phyloP scores from a whole-genome alignment of 2,888 invertebrate species.

The Drosophila siamana region DNA sequence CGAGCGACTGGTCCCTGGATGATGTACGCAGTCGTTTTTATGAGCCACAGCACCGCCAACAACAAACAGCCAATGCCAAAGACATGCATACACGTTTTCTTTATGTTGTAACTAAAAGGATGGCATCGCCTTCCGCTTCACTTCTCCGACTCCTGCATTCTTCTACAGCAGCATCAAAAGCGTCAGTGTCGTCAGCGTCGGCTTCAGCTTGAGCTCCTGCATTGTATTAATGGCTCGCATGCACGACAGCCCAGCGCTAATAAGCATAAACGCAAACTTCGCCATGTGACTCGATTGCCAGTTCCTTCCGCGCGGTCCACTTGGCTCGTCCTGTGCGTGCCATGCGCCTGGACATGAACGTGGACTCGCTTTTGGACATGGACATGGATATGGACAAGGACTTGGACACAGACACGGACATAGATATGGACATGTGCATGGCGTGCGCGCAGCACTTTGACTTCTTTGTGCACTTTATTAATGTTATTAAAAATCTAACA shows the following conservation, averaged over 20 bases:
- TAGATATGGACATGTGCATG: conserved; percentile 11
- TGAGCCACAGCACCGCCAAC: conserved; percentile 48
- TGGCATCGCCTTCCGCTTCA: conserved; percentile 35
- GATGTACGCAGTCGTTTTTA: conserved; percentile 68
- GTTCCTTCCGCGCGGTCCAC: conserved; percentile 43
- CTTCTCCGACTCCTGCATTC: neutral
- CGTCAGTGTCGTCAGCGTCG: too few relatives aligned
- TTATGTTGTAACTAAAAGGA: conserved; percentile 76
- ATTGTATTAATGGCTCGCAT: conserved; percentile 74
- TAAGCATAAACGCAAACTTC: conserved; percentile 75
- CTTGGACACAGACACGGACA: conserved; percentile 9
- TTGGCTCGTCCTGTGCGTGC: neutral
- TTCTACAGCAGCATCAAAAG: conserved; percentile 15
- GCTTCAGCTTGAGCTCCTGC: conserved; percentile 44
- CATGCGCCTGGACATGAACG: conserved; percentile 21
- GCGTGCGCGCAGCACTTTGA: conserved; percentile 68
- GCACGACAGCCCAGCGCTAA: conserved; percentile 70
- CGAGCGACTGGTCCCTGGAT: conserved; percentile 30
- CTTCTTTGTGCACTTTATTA: conserved; percentile 81
- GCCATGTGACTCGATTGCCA: conserved; percentile 62
- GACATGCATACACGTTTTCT: conserved; percentile 72
- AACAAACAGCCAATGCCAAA: conserved; percentile 66
- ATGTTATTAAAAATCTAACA: conserved; percentile 82
- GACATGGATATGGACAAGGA: conserved; percentile 2
- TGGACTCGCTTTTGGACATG: conserved; percentile 16